Base-by-base conservation (phyloP, 2,113 vertebrate genomes). In the Podarcis raffonei region DNA sequence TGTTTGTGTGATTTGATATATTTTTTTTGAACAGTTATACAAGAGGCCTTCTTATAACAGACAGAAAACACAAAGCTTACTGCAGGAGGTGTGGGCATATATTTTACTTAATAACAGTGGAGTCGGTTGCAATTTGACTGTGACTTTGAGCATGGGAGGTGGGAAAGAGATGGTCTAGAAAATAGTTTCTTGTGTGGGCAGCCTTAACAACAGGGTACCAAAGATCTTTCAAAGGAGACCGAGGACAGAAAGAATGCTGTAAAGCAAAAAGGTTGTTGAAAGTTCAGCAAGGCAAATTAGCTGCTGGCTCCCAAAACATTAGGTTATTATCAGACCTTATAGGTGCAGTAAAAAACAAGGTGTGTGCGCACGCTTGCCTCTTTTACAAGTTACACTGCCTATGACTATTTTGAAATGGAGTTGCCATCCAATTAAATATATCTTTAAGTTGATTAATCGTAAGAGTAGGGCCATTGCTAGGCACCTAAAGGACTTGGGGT, bases 91-190 rank as follows among this genome's bases (percentile, higher is more conserved):
- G 62, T 84, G 81, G 59, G 81, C 59, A 84, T 68, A 77, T 84
- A 78, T 68, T 89, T 89, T 88, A 87, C 30, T 27, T 57, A 75
- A 0, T 2, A 82, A 57, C 91, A 90, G 89, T 68, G 32, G 86
- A 86, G 87, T 84, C 89, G 77, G 32, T 90, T 95, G 89, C 85
- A 87, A 72, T 89, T 90, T 74, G 91, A 42, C 84, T 89, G 1
- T 81, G 78, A 74, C 76, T 90, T 80, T 74, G 72, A 59, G 81
- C 80, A 1, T 3, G 25, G 80, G 92, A 81, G 79, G 78, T 11
- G 39, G 72, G 85, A 53, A 32, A 35, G 13, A 35, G 72, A 16
- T 74, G 57, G 83, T 86, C 86, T 57, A 68, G 69, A 76, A 84
- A 37, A 2, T 59, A 76, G 77, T 88, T 88, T 66, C 75, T 94